Base-by-base conservation (phyloP, 2,113 vertebrate species). In the Spizaetus ornatus region DNA sequence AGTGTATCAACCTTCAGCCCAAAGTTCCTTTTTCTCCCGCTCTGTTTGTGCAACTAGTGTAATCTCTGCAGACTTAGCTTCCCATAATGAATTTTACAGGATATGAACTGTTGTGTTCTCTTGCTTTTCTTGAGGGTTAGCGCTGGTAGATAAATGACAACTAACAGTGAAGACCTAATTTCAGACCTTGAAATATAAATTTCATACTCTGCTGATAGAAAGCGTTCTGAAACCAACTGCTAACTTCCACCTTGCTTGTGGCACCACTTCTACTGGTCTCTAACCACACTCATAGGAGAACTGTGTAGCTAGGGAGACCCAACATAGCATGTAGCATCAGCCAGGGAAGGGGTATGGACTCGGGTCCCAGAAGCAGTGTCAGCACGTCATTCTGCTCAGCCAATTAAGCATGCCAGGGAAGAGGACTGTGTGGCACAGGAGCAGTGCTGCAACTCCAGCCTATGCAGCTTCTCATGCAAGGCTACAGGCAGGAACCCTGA, bases 291-390 rank as follows among this genome's bases (percentile, higher is more conserved):
- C 34, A 17, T 7, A 47, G 53, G 13, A 61, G 47, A 59, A 17
- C 32, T 8, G 31, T 11, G 1, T 21, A 9, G 26, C 23, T 20
- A 7, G 65, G 70, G 53, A 43, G 6, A 34, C 16, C 22, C 1
- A 1, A 22, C 32, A 43, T 1, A 16, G 25, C 1, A 10, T 1
- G 38, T 2, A 69, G 55, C 43, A 38, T 25, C n/a, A 47, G 53
- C 13, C 45, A 12, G 40, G 25, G 16, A 66, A 80, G 72, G 27
- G 36, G 34, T 14, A 36, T 13, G 26, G 62, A 23, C n/a, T 25
- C 34, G 11, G 40, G 13, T 21, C 14, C 40, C 48, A 83, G 79
- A 13, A 77, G 48, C 34, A 88, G 26, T 40, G 36, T 11, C 52
- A 61, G 17, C 0, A 0, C 22, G 36, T 26, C 40, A 4, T 52